Evolutionary conservation across 2,797 vertebrate genomes (phyloP).

Genomic region (Masticophis lateralis): DNA sequence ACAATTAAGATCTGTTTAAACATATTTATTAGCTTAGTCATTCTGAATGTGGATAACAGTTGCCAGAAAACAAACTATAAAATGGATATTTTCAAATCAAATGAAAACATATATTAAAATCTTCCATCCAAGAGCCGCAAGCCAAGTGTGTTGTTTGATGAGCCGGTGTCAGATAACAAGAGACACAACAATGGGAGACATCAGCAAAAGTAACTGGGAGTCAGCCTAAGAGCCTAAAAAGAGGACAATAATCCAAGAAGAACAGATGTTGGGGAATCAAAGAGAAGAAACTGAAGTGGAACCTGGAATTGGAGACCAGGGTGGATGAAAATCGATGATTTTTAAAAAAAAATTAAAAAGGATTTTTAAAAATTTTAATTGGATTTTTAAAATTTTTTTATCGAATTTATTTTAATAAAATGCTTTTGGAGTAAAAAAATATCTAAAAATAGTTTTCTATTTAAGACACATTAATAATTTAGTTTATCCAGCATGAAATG

Average conservation of each 20-base stretch:
- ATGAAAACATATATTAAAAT: background rate
- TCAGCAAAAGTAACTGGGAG: background rate
- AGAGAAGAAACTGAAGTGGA: background rate
- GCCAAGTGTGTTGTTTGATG: background rate
- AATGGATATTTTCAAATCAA: background rate
- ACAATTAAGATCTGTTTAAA: constrained; percentile 29
- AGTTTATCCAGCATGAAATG: too few relatives aligned
- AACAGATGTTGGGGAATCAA: background rate
- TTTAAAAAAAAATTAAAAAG: too few relatives aligned
- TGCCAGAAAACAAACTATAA: background rate
- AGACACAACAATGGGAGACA: background rate
- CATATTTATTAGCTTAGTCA: background rate
- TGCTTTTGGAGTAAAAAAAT: too few relatives aligned
- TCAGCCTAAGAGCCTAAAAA: background rate
- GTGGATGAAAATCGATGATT: too few relatives aligned
- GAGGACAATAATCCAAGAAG: background rate
- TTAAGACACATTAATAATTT: too few relatives aligned
- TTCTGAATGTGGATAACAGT: background rate
- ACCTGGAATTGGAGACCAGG: background rate
- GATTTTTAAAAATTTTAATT: too few relatives aligned
- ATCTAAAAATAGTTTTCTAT: too few relatives aligned
- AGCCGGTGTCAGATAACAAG: background rate
- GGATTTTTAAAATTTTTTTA: too few relatives aligned
- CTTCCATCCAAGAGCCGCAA: background rate
- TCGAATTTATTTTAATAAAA: too few relatives aligned